Evolutionary conservation across 2,113 vertebrate genomes (phyloP).

Genomic region (Pseudopipra pipra): DNA sequence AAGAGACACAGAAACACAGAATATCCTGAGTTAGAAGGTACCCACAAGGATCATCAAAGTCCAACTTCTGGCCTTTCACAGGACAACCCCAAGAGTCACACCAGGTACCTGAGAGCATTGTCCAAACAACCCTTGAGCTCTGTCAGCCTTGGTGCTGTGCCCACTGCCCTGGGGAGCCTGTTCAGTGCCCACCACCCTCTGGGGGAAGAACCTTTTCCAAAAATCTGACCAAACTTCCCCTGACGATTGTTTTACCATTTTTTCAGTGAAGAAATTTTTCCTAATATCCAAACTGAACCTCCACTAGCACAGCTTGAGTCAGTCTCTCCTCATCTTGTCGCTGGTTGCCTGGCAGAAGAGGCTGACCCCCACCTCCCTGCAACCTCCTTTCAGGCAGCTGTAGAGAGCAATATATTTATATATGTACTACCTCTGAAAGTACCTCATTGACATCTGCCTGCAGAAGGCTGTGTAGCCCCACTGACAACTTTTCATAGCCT

Average conservation of each 20-base stretch:
- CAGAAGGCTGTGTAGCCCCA: background rate
- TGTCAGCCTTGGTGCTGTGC: background rate
- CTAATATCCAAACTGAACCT: background rate
- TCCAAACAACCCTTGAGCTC: background rate
- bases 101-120: background rate
- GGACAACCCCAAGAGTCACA: background rate
- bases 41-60: background rate
- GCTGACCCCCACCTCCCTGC: background rate
- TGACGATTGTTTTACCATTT: background rate
- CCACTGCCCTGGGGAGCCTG: background rate
- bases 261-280: background rate
- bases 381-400: background rate
- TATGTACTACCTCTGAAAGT: background rate
- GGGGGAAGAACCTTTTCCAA: background rate
- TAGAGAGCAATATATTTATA: background rate
- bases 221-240: background rate
- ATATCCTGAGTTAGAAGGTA: background rate
- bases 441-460: background rate
- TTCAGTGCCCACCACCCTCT: background rate
- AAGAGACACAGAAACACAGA: background rate
- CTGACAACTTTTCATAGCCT: background rate
- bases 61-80: background rate
- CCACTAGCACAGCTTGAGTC: background rate
- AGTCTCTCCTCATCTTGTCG: background rate
- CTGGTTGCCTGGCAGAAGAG: background rate